phyloP scores from a whole-genome alignment of 2,888 invertebrate genomes.

The Tigriopus californicus region DNA sequence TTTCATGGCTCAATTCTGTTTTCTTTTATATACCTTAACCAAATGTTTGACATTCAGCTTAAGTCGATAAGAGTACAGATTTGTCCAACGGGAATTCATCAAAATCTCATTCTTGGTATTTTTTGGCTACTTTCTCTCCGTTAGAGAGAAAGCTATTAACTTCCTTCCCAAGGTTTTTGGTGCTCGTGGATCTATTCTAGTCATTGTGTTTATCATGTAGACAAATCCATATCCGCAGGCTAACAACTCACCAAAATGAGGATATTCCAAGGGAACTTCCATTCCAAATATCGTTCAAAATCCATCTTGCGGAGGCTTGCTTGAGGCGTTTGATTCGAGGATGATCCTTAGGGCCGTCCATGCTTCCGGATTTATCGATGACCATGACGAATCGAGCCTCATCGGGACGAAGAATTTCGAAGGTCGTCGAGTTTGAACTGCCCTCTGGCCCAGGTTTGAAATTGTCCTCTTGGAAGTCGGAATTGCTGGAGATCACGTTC shows the following conservation, averaged over 20 bases:
- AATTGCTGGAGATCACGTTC: conserved; percentile 22
- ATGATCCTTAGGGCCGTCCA: conserved; percentile 16
- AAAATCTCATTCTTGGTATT: too few species aligned
- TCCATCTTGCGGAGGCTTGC: conserved; percentile 21
- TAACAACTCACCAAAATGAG: conserved; percentile 19
- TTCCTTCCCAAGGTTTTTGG: too few species aligned
- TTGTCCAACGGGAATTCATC: too few species aligned
- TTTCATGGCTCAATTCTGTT: too few species aligned
- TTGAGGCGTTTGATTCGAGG: conserved; percentile 20
- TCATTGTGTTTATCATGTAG: too few species aligned
- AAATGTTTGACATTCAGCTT: too few species aligned
- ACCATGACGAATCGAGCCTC: conserved; percentile 21
- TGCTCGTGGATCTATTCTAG: too few species aligned
- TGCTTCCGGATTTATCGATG: conserved; percentile 22
- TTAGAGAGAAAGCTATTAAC: too few species aligned
- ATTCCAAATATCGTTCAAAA: conserved; percentile 21
- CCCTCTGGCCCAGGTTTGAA: not conserved
- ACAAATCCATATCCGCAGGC: conserved; percentile 19
- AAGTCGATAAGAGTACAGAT: too few species aligned
- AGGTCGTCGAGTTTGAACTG: not conserved
- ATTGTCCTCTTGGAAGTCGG: conserved; percentile 18
- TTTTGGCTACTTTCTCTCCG: too few species aligned
- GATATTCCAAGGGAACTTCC: conserved; percentile 22
- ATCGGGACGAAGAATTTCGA: conserved; percentile 15
- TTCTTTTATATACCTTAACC: too few species aligned